Conservation (phyloP, 2,797 vertebrate genomes). For the Hyperoplus lanceolatus region DNA sequence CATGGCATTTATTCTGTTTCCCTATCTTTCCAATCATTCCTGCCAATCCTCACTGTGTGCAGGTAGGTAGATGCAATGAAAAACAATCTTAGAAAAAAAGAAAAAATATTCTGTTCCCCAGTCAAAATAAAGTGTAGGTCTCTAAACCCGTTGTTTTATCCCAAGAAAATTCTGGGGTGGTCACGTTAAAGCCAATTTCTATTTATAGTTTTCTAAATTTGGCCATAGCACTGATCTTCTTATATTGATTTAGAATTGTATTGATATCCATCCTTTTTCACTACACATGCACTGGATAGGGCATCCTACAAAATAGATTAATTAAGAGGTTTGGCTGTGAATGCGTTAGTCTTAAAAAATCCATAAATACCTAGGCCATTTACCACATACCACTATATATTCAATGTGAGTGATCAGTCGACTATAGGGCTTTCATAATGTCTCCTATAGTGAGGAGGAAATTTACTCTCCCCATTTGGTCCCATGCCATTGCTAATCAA, state of each 20-base stretch:
- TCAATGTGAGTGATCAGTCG: conserved; percentile 13
- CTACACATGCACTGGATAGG: background rate
- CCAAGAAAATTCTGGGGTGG: no score
- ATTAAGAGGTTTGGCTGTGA: background rate
- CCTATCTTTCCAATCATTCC: background rate
- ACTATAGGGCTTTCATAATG: conserved; percentile 4
- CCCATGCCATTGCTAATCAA: conserved; percentile 56
- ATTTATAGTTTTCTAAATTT: background rate
- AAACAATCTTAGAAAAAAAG: conserved; percentile 43
- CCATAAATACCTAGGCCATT: conserved; percentile 1
- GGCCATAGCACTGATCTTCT: background rate
- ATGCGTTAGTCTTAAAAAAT: background rate
- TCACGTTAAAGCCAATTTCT: no score
- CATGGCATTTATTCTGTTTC: background rate
- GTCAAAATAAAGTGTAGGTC: conserved; percentile 2
- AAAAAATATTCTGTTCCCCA: background rate
- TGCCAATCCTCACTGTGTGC: background rate
- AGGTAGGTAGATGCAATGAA: conserved; percentile 36
- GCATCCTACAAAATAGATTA: no score
- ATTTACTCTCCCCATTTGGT: conserved; percentile 40
- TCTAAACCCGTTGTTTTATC: conserved; percentile 4
- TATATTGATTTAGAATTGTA: background rate
- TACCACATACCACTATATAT: conserved; percentile 7
- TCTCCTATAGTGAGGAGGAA: conserved; percentile 21
- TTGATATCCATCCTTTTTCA: background rate